Evolutionary conservation across 2,888 invertebrate species (phyloP), one percentile per base, ranked within the genome.

Genomic region (Drosophila cognata): DNA sequence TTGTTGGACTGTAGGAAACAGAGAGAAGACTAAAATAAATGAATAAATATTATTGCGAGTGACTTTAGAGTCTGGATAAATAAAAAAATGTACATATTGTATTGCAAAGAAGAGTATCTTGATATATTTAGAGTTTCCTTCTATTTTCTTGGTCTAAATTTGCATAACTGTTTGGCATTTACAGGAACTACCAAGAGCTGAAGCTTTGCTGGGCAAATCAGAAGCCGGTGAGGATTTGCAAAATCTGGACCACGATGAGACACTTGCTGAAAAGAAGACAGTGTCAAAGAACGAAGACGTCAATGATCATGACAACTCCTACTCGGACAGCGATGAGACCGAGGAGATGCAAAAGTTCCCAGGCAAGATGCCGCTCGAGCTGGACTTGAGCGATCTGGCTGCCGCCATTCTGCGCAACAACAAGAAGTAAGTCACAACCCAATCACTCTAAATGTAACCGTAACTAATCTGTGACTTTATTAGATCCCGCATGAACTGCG

Each of bases 401-500:
- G 96, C 96, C 50, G 96, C 95, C 36, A 94, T 96, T 92, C 94
- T 96, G 85, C 95, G 95, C 77, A 96, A 95, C 89, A 95, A 95
- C 92, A 95, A 96, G 91, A 95, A 95, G 94, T 95, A 92, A 74
- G 11, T 21, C 31, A 2, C 25, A 43, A 8, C 16, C 10, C 3
- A 16, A 4, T 43, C 10, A 7, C 6, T 29, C 25, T 31, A 43
- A 38, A 7, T 16, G 2, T 2, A 43, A 31, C 21, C 2, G 10
- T 43, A 48, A 41, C 25, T 41, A 46, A 46, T 28, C 7, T 33
- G 13, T 10, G 41, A 2, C 3, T n/a, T 25, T 29, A 1, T 18
- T 8, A 95, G 95, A 91, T 97, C 97, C 70, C 96, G 96, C 93
- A 97, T 98, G 96, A 98, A 98, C 93, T 98, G 98, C 93, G 95